Conservation (phyloP, 1,140 invertebrate genomes). For the Pteromalus puparum region DNA sequence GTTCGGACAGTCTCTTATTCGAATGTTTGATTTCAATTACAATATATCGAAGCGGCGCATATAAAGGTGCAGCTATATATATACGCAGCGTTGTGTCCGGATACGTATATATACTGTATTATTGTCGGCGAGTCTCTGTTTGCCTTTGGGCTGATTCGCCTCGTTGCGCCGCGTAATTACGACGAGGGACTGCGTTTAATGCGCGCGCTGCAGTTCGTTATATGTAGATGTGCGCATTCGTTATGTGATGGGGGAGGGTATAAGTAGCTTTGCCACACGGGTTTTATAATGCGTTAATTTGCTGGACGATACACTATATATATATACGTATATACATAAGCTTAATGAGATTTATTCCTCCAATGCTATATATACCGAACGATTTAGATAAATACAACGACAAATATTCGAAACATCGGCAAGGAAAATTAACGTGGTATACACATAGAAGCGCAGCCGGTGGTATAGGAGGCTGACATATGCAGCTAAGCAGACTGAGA, state of each 20-base stretch:
- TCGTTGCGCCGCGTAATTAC: background rate
- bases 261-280: background rate
- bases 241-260: no score
- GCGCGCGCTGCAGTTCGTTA: no score
- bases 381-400: no score
- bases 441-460: background rate
- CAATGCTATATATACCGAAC: background rate
- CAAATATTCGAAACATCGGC: no score
- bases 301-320: background rate
- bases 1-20: no score
- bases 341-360: background rate
- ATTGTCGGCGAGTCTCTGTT: background rate
- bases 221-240: background rate
- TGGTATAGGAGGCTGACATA: background rate
- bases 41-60: no score
- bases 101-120: no score
- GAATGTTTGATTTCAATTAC: constrained; percentile 40
- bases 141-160: background rate
- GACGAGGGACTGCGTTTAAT: background rate
- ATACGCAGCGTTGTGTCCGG: no score
- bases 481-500: background rate
- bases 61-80: no score
- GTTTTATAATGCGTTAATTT: background rate
- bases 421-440: background rate
- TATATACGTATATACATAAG: no score